Conservation (phyloP, 2,113 vertebrate genomes). For the Leptocoma aspasia region DNA sequence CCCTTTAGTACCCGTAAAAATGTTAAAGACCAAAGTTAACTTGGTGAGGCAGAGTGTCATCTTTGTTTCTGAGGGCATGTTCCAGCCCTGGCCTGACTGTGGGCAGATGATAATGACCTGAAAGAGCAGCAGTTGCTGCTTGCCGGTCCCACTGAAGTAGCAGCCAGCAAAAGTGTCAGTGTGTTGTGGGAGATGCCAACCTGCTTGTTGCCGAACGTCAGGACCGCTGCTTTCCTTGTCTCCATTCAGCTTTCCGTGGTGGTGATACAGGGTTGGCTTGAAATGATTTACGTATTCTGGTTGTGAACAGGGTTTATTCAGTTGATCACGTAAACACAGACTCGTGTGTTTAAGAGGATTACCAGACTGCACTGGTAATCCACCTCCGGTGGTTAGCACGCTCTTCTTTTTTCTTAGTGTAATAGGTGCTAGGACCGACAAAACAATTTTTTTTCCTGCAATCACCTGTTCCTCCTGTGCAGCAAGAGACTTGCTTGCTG, state of each 20-base stretch:
- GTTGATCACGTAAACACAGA: background rate
- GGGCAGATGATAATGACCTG: background rate
- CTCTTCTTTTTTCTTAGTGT: background rate
- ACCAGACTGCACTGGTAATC: background rate
- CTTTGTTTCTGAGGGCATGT: background rate
- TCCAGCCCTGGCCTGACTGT: background rate
- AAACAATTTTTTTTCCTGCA: background rate
- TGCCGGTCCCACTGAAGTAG: background rate
- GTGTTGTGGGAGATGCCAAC: background rate
- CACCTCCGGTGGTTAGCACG: background rate
- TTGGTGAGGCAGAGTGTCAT: background rate
- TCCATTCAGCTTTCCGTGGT: background rate
- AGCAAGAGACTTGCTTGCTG: background rate
- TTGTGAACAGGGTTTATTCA: background rate
- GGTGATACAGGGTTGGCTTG: background rate
- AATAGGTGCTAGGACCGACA: background rate
- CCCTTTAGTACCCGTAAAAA: background rate
- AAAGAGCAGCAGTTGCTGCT: background rate
- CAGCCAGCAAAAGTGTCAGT: background rate
- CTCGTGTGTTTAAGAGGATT: conserved; percentile 1
- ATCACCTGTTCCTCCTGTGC: background rate
- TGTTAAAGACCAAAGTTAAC: background rate
- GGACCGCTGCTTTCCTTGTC: background rate
- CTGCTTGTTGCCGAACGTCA: background rate
- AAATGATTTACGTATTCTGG: background rate